Conservation (phyloP, 2,797 vertebrate genomes). For the Arrhamphus sclerolepis region DNA sequence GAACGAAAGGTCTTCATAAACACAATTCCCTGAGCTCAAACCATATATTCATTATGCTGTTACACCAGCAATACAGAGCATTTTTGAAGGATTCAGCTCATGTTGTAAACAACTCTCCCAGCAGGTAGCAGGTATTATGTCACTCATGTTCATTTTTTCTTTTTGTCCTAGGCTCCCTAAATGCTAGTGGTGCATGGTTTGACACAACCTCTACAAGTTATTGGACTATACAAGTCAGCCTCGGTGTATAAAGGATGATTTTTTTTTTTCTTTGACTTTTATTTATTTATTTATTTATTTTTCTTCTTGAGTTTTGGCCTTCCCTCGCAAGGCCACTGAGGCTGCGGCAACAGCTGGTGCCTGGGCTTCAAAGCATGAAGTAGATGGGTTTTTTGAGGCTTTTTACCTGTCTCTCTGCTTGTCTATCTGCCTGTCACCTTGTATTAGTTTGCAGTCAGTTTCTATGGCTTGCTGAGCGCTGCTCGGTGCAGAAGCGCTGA, state of each 20-base stretch:
- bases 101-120: neutral
- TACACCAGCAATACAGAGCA: no score
- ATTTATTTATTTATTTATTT: no score
- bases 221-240: no score
- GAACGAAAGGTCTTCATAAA: neutral
- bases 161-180: neutral
- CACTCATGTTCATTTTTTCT: neutral
- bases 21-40: neutral
- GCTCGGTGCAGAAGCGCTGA: slow-evolving; percentile 68
- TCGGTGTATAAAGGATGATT: no score
- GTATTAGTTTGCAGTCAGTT: slow-evolving; percentile 36
- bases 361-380: slow-evolving; percentile 6
- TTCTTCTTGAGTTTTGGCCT: slow-evolving; percentile 1
- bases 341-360: slow-evolving; percentile 37
- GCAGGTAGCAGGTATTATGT: neutral
- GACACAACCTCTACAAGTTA: no score
- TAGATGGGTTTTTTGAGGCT: neutral
- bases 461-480: slow-evolving; percentile 59
- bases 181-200: neutral
- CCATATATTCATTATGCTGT: neutral
- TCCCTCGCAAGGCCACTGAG: slow-evolving; percentile 33
- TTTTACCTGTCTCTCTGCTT: neutral
- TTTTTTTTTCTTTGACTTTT: neutral
- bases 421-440: slow-evolving; percentile 5
- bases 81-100: no score